Percentiles rank a stretch among this genome's conserved stretches.
These are phyloP conservation scores for Noctua janthina DNA, from an alignment of 2,888 invertebrate genomes.

Conservation along the genomic window DNA sequence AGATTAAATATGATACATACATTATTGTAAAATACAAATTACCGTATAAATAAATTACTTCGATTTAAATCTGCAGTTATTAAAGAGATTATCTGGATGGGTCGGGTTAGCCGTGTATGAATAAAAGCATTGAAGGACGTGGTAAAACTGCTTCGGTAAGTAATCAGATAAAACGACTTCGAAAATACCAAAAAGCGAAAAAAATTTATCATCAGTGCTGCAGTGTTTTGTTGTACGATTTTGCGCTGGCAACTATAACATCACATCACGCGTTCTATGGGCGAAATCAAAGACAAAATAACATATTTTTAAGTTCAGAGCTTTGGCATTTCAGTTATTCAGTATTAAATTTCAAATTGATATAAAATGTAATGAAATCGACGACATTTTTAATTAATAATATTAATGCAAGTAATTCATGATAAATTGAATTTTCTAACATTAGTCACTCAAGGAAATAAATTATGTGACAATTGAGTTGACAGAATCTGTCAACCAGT, in stretches of 20 bases:
- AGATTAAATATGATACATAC: background rate
- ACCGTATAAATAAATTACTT: background rate
- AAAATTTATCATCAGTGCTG: background rate
- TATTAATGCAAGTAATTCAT: background rate
- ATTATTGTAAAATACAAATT: background rate
- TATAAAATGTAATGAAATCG: background rate
- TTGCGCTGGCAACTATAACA: conserved; percentile 43
- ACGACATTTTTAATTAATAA: background rate
- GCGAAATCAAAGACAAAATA: conserved; percentile 49
- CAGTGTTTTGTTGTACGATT: conserved; percentile 9
- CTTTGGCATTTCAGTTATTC: conserved; percentile 30
- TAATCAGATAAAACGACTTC: background rate
- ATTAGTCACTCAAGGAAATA: conserved; percentile 47
- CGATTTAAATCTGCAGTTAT: background rate
- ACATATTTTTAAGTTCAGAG: conserved; percentile 15
- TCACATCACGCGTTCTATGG: conserved; percentile 60
- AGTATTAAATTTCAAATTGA: background rate
- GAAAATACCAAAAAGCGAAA: background rate
- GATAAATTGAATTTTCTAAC: background rate
- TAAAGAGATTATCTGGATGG: no score
- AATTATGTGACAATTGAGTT: conserved; percentile 64
- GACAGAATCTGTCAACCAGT: conserved; percentile 81
- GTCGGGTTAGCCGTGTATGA: background rate
- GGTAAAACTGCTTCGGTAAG: background rate
- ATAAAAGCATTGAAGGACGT: background rate